Base-by-base conservation (phyloP, 2,888 invertebrate genomes). In the Campoplex capitator region DNA sequence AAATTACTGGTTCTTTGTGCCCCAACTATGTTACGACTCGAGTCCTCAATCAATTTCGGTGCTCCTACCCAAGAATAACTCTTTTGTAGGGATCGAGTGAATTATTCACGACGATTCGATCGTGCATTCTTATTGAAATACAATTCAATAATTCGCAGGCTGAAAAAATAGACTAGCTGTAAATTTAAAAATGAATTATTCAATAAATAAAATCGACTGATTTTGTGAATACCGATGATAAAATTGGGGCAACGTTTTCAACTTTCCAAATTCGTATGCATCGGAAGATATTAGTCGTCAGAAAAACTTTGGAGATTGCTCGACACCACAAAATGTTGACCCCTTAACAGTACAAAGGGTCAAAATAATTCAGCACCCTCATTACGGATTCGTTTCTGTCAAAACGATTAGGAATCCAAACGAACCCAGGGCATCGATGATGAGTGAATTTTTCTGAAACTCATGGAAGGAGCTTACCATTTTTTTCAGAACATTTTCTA, bases 1-100 rank as follows among this genome's bases (percentile, higher is more conserved):
- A 62, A 86, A 83, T 83, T 76, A 62, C 70, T 56, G 70, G 83
- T 32, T 79, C 79, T 75, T 51, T 51, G 79, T 82, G 83, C 56
- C 70, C n/a, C 42, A 51, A 83, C 62, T 62, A 75, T 54, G 78
- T 83, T 78, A 65, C 70, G n/a, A 11, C 51, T 13, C 18, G 62
- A 76, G 45, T 74, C 23, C 23, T 68, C 42, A 58, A 42, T 18
- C 38, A 23, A 48, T 16, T 35, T 16, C n/a, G 23, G 8, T 23
- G 28, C 67, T 58, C 23, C n/a, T 8, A n/a, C 38, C 38, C 11
- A 54, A 18, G 38, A 23, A 77, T 67, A n/a, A n/a, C n/a, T 13
- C 28, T 62, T 13, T 28, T n/a, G 23, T 18, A 32, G 7, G 54
- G 18, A 54, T 16, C 18, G 51, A 32, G 54, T 23, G 23, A 74